Percentiles rank a stretch among this genome's conserved stretches.
phyloP scores from a whole-genome alignment of 1,140 invertebrate species.

The Rhyacophila brunnea region DNA sequence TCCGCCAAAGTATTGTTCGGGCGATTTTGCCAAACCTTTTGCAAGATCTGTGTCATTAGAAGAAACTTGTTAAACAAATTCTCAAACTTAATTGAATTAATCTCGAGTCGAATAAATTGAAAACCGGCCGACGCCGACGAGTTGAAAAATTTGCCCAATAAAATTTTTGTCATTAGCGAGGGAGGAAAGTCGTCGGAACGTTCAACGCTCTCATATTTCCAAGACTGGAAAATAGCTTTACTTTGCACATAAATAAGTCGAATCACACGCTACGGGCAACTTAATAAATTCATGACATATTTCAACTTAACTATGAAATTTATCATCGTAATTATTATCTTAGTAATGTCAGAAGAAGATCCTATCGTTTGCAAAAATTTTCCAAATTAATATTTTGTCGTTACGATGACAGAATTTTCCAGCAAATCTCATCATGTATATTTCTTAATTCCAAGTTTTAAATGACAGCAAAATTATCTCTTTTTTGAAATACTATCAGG shows the following conservation, averaged over 20 bases:
- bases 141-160: conserved; percentile 17
- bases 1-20: too few relatives aligned
- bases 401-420: neutral
- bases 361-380: neutral
- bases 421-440: too few relatives aligned
- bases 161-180: conserved; percentile 21
- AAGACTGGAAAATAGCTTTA: conserved; percentile 7
- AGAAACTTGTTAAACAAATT: conserved; percentile 15
- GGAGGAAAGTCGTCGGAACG: conserved; percentile 7
- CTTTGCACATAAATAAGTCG: conserved; percentile 21
- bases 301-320: conserved; percentile 17
- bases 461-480: too few relatives aligned
- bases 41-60: too few relatives aligned
- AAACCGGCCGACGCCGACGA: too few relatives aligned
- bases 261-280: conserved; percentile 12
- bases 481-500: too few relatives aligned
- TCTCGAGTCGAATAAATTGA: neutral
- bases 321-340: conserved; percentile 10
- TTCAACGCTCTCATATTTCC: conserved; percentile 7
- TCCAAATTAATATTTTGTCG: neutral
- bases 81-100: conserved; percentile 23
- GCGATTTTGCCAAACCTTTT: too few relatives aligned
- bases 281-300: conserved; percentile 22
- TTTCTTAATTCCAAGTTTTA: too few relatives aligned
- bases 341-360: neutral